Evolutionary conservation across 2,113 vertebrate species (phyloP), one percentile per base, ranked within the genome.

Genomic region (Thymallus thymallus): DNA sequence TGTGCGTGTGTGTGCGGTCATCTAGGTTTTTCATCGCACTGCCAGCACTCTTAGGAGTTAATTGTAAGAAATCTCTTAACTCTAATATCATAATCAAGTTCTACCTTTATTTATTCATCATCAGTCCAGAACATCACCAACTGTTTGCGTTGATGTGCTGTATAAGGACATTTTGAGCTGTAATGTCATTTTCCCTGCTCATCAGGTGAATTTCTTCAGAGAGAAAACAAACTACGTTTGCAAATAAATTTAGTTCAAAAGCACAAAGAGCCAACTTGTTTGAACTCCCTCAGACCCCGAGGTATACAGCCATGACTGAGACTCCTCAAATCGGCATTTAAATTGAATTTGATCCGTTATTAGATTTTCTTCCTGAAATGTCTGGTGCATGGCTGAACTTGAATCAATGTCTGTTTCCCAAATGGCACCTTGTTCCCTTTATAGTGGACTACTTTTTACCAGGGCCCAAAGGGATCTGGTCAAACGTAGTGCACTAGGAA

Each of bases 311-410:
- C 51, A 55, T 45, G 23, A 23, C 62, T 26, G 48, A 18, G 48
- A 51, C 48, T 5, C 14, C 51, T 22, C 60, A 56, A 68, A 78
- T 86, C 80, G 81, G 76, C 75, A 76, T 81, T 83, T 77, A 80
- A 82, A 88, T 41, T 78, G 75, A 86, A 80, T 86, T 86, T 78
- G 22, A 65, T 62, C 63, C 68, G 56, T 84, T 88, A 88, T 84
- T 87, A 74, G 78, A 84, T 85, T 86, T 81, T 74, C 80, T 81
- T 74, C 80, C 71, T 48, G 71, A 84, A 86, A 55, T 66, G 63
- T 32, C 16, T 66, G 63, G 30, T 20, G 30, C 66, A 68, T 35
- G 41, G 32, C n/a, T 35, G 32, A 26, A 26, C 26, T 1, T 26
- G 26, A 26, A 58, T 3, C 35, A 41, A 41, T 41, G 35, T 2